These are phyloP conservation scores for Colius striatus DNA, from an alignment of 2,113 vertebrate species.

Conservation along the genomic window DNA sequence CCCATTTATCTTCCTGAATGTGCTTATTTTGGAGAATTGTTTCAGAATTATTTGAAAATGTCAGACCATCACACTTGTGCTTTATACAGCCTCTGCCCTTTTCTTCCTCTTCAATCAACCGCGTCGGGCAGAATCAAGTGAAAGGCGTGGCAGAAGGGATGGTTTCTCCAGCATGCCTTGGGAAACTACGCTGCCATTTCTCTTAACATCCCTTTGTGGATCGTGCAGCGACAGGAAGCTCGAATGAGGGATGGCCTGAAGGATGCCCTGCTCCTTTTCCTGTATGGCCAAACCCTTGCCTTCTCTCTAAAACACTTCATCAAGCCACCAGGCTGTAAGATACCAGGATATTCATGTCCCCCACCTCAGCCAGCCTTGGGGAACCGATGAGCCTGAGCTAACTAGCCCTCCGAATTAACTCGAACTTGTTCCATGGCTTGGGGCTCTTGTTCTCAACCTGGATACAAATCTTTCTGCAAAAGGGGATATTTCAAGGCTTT, in stretches of 20 bases:
- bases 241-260: background rate
- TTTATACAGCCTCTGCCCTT: slow-evolving; percentile 25
- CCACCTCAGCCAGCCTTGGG: background rate
- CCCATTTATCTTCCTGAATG: background rate
- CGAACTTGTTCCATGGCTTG: background rate
- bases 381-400: background rate
- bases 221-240: background rate
- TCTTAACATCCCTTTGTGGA: background rate
- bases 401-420: background rate
- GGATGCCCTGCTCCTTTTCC: background rate
- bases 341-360: background rate
- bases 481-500: background rate
- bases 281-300: background rate
- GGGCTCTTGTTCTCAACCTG: background rate
- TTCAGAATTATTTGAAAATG: slow-evolving; percentile 31
- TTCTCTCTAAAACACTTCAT: background rate
- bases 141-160: background rate
- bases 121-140: background rate
- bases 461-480: background rate
- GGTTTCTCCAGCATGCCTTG: background rate
- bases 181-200: background rate
- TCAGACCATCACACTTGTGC: background rate
- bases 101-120: slow-evolving; percentile 32
- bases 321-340: background rate
- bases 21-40: slow-evolving; percentile 31